These are phyloP conservation scores for Galerucella pusilla DNA, from an alignment of 2,888 invertebrate genomes.

Conservation along the genomic window DNA sequence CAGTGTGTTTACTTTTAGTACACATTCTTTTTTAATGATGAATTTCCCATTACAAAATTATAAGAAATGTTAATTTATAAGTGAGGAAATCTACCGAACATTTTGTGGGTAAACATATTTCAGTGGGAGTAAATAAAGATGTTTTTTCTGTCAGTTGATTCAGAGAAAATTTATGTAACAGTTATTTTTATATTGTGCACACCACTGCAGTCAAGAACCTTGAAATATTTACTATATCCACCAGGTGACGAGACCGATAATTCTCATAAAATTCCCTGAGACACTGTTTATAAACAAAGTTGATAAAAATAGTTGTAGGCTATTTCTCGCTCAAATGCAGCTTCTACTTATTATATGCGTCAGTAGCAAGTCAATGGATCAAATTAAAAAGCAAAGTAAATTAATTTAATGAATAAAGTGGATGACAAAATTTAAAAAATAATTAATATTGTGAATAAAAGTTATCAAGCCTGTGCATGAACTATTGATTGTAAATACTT, in stretches of 20 bases:
- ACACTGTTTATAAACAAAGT: conserved; percentile 29
- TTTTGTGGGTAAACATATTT: neutral
- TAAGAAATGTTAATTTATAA: no score
- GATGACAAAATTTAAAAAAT: no score
- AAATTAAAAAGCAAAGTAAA: neutral
- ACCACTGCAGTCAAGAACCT: neutral
- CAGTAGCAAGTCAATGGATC: neutral
- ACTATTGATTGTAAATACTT: no score
- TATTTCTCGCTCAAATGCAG: neutral
- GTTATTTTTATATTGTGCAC: neutral
- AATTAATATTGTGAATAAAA: no score
- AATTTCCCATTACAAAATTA: no score
- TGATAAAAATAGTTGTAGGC: conserved; percentile 16
- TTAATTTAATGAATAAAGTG: neutral
- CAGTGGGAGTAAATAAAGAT: neutral
- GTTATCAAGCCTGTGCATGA: no score
- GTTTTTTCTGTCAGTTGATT: neutral
- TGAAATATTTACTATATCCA: conserved; percentile 1
- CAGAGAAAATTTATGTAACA: neutral
- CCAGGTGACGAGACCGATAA: conserved; percentile 17
- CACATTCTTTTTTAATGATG: no score
- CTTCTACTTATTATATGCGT: neutral
- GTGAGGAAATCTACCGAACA: no score
- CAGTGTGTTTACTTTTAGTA: no score
- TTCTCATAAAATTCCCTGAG: neutral